phyloP scores from a whole-genome alignment of 1,140 invertebrate genomes.

The Rhopalosiphum maidis region DNA sequence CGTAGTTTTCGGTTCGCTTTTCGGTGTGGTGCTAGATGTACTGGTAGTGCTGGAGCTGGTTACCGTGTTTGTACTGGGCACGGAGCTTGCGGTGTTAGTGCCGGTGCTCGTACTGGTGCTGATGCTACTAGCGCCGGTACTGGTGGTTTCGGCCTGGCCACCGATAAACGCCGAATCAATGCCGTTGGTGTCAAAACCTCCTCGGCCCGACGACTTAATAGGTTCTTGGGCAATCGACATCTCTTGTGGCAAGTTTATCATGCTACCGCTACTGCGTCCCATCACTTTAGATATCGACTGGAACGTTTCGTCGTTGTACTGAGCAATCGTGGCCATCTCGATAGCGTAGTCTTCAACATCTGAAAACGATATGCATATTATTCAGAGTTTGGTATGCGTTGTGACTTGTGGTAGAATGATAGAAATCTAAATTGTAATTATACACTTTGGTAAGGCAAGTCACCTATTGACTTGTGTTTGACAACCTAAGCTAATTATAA shows the following conservation, averaged over 20 bases:
- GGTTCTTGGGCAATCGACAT: constrained; percentile 52
- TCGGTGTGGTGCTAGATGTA: constrained; percentile 66
- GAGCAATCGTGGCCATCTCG: constrained; percentile 35
- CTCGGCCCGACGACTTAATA: constrained; percentile 22
- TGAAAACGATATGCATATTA: background rate
- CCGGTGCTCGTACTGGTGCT: constrained; percentile 68
- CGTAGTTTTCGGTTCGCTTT: constrained; percentile 59
- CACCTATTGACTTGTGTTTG: too few species aligned
- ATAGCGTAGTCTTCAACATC: constrained; percentile 41
- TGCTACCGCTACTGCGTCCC: background rate
- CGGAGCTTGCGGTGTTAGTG: constrained; percentile 62
- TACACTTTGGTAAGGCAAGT: too few species aligned
- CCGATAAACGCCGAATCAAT: constrained; percentile 15
- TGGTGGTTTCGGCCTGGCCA: constrained; percentile 64
- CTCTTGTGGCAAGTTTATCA: constrained; percentile 43
- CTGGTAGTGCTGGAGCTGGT: constrained; percentile 65
- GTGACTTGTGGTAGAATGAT: too few species aligned
- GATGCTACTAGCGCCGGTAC: constrained; percentile 62
- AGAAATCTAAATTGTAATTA: too few species aligned
- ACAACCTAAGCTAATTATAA: too few species aligned
- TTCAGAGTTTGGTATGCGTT: too few species aligned
- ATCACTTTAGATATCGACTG: constrained; percentile 46
- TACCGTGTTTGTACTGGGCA: constrained; percentile 59
- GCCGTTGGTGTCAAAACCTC: constrained; percentile 35
- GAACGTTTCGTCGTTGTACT: constrained; percentile 33